Conservation (phyloP, 2,797 vertebrate species). For the Sebastes taczanowskii region DNA sequence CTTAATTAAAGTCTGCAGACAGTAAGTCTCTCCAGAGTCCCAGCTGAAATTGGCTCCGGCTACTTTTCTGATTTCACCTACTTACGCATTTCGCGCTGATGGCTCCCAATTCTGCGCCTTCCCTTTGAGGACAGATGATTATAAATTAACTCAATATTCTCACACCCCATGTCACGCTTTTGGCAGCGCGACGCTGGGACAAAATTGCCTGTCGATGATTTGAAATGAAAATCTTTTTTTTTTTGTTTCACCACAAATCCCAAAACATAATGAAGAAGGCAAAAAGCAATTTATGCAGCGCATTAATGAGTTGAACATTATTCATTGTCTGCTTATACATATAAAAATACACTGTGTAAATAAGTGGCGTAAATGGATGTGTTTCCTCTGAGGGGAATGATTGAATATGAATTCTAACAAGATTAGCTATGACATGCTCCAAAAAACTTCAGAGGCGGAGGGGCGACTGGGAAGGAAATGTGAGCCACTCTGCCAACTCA, state of each 20-base stretch:
- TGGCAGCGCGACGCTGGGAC: conserved; percentile 29
- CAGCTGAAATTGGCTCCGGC: conserved; percentile 52
- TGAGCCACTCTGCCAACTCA: conserved; percentile 58
- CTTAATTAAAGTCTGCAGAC: conserved; percentile 68
- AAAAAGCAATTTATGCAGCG: conserved; percentile 45
- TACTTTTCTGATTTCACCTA: conserved; percentile 57
- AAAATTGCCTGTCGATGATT: conserved; percentile 59
- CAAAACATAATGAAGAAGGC: conserved; percentile 42
- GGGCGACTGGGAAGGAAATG: conserved; percentile 57
- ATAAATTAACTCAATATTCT: conserved; percentile 60
- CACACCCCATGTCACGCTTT: conserved; percentile 34
- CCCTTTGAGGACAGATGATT: conserved; percentile 62
- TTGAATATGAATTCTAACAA: conserved; percentile 56
- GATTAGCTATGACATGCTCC: conserved; percentile 66
- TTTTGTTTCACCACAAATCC: conserved; percentile 44
- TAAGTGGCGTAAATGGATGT: conserved; percentile 28
- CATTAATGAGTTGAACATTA: conserved; percentile 47
- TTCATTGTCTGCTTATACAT: conserved; percentile 36
- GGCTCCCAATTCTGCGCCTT: conserved; percentile 39
- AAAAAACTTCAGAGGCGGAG: conserved; percentile 64
- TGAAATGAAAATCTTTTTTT: conserved; percentile 42
- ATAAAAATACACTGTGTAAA: conserved; percentile 49
- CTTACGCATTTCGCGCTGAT: conserved; percentile 44
- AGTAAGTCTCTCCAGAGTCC: conserved; percentile 45
- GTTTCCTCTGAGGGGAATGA: conserved; percentile 38